Base-by-base conservation (phyloP, 1,140 invertebrate genomes). In the Vanessa atalanta region DNA sequence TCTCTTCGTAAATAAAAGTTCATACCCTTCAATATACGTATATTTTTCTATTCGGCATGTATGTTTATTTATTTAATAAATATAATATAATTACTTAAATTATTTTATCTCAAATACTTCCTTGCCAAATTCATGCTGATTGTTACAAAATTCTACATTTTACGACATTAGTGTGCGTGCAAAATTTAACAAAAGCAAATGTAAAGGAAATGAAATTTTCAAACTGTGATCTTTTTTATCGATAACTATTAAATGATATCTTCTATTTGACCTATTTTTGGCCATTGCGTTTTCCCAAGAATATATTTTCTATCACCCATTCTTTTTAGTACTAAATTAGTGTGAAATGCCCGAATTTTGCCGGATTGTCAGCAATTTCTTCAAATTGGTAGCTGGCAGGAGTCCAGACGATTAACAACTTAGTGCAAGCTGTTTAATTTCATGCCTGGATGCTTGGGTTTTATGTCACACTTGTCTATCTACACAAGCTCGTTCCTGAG, bases 371-470 rank as follows among this genome's bases (percentile, higher is more conserved):
- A 88, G 87, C 86, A 82, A 82, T 88, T 87, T 83, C 87, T 89
- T 84, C 82, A 87, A 89, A 90, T 87, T 90, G 85, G 78, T 75
- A 80, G 50, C 78, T 89, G 87, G 88, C 88, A 79, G 53, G 64
- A 80, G 77, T 86, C 88, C 88, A 90, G 79, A 75, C 85, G 72
- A 89, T 88, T 89, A 89, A 88, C 87, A 89, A 88, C 75, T 89
- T 86, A 84, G 82, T 88, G 84, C 85, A 87, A 88, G 87, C 87
- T 88, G 85, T 90, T 88, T 89, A 88, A 89, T 89, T 90, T 90
- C 83, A 86, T 86, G 87, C 85, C 83, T 85, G 83, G 81, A 74
- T 81, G 81, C 82, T 68, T 78, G 73, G 70, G 76, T 82, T 85
- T 86, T 82, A 80, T 82, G 75, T 78, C 71, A 69, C 64, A 61